Evolutionary conservation across 2,113 vertebrate genomes (phyloP), one percentile per base, ranked within the genome.

Genomic region (Xiphophorus hellerii): DNA sequence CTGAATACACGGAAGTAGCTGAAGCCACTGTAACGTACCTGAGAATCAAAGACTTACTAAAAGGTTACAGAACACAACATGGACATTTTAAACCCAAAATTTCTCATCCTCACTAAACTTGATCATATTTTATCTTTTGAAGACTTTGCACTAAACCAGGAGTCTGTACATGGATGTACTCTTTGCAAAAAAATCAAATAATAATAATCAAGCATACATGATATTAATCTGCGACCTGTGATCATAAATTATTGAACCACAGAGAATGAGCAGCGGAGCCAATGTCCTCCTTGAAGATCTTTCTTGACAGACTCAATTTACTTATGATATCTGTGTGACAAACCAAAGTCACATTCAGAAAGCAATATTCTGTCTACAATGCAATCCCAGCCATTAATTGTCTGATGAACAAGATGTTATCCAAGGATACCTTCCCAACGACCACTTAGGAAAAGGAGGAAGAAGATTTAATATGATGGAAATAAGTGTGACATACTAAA

Each of bases 1-100:
- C 14, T 66, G n/a, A 99, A 63, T 98, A 95, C 80, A 97, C 96
- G 22, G 98, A 99, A 35, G 96, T 98, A 88, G 96, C 97, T 0
- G 96, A 97, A 75, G 95, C 97, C 0, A 99, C 97, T 0, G 98
- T 97, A 17, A 95, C 96, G 74, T 99, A 98, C 83, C 95, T 98
- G 37, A 94, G 91, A 74, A 97, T 99, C 90, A 95, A 97, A 89
- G 96, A 87, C 51, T 87, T 97, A 73, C 91, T 99, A 61, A 99
- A 97, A 93, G 93, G 96, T 79, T 65, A 72, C 29, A 31, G 22
- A 79, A 66, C 44, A 72, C 63, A 67, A 65, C 44, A 76, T 10
- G 9, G 20, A 66, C 25, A 17, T 12, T 79, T 65, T 82, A 77
- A 39, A 74, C 27, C 5, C 48, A 29, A 82, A 69, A 58, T 3